Conservation (phyloP, 2,797 vertebrate species). For the Pseudotriccus pelzelni region DNA sequence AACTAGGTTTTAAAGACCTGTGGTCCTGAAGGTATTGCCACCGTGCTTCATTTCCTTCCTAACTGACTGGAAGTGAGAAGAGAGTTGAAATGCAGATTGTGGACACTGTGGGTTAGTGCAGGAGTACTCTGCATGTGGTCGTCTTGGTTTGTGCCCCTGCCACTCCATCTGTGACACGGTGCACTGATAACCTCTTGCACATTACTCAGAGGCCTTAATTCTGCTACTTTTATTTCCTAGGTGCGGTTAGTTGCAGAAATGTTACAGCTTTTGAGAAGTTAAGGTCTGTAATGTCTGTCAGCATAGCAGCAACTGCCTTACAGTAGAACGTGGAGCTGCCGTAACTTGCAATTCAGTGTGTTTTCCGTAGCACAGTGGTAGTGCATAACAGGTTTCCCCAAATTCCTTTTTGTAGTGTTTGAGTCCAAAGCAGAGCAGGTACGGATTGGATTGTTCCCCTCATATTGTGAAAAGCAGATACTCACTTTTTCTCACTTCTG, state of each 20-base stretch:
- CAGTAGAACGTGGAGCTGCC: background rate
- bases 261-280: background rate
- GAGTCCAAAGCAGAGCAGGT: background rate
- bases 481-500: background rate
- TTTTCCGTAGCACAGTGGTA: background rate
- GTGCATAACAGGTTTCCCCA: fast-evolving
- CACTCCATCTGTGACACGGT: background rate
- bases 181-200: background rate
- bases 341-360: background rate
- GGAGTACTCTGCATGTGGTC: background rate
- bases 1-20: background rate
- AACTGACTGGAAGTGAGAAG: background rate
- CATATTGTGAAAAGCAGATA: background rate
- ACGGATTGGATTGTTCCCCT: background rate
- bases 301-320: background rate
- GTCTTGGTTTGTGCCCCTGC: background rate
- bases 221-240: background rate
- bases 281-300: background rate
- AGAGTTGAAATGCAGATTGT: background rate
- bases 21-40: background rate
- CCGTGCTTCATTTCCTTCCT: background rate
- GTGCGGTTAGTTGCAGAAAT: background rate
- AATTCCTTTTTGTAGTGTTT: background rate
- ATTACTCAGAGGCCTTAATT: background rate
- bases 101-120: background rate